Conservation (phyloP, 2,888 invertebrate species). For the Muschampia staudingeri region DNA sequence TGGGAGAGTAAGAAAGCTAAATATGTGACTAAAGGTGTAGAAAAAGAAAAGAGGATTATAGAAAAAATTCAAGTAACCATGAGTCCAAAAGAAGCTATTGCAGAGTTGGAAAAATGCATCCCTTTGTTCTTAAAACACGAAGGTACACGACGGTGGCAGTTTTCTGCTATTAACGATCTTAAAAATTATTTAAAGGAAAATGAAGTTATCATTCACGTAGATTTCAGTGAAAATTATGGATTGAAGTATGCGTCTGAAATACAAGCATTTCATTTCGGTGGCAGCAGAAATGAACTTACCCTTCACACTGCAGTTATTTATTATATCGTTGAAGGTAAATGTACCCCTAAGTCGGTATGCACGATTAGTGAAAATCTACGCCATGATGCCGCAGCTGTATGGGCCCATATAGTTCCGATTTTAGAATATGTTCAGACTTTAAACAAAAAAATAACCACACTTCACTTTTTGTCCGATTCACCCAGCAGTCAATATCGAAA, state of each 20-base stretch:
- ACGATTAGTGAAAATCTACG: not conserved
- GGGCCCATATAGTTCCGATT: not conserved
- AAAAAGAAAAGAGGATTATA: not conserved
- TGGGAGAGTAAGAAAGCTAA: too few species aligned
- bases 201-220: not conserved
- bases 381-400: not conserved
- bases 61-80: not conserved
- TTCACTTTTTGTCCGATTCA: not conserved
- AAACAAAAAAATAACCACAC: not conserved
- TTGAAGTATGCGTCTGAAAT: not conserved
- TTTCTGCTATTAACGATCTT: not conserved
- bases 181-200: not conserved
- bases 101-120: not conserved
- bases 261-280: not conserved
- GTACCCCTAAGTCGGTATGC: not conserved
- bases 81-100: not conserved
- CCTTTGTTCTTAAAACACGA: not conserved
- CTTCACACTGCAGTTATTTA: not conserved
- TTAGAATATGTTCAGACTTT: not conserved
- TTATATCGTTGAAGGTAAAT: not conserved
- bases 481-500: not conserved
- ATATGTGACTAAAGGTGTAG: too few species aligned
- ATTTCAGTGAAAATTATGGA: conserved; percentile 4
- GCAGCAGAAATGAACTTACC: not conserved
- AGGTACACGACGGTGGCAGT: not conserved